These are phyloP conservation scores for Pelecanus crispus DNA, from an alignment of 2,113 vertebrate species.

Conservation along the genomic window DNA sequence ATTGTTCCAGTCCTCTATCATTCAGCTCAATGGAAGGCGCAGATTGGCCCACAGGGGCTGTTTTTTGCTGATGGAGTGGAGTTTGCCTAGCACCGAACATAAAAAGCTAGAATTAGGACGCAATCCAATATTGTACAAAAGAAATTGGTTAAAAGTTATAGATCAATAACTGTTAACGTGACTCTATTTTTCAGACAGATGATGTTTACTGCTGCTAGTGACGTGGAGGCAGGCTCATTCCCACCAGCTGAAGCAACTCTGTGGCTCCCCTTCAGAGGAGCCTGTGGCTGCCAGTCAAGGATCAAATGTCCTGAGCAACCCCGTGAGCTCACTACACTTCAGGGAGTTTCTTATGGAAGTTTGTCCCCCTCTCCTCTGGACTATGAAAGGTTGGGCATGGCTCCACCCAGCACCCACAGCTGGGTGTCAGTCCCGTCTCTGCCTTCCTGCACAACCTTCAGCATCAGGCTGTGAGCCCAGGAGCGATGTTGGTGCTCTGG, in stretches of 20 bases:
- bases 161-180: constrained; percentile 18
- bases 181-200: constrained; percentile 22
- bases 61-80: constrained; percentile 21
- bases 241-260: accelerated
- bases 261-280: not conserved
- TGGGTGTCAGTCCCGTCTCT: not conserved
- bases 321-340: accelerated
- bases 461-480: not conserved
- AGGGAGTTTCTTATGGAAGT: not conserved
- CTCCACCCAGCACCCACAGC: not conserved
- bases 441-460: accelerated
- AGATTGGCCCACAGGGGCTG: not conserved
- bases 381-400: not conserved
- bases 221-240: not conserved
- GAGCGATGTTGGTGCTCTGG: not conserved
- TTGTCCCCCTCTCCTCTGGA: not conserved
- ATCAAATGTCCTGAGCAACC: not conserved
- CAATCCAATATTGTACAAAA: constrained; percentile 29
- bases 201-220: not conserved
- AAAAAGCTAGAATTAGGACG: not conserved
- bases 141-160: constrained; percentile 51
- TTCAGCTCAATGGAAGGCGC: not conserved
- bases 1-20: constrained; percentile 26
- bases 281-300: accelerated
- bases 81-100: not conserved